These are phyloP conservation scores for Phaethon lepturus DNA, from an alignment of 2,113 vertebrate genomes.

Conservation along the genomic window DNA sequence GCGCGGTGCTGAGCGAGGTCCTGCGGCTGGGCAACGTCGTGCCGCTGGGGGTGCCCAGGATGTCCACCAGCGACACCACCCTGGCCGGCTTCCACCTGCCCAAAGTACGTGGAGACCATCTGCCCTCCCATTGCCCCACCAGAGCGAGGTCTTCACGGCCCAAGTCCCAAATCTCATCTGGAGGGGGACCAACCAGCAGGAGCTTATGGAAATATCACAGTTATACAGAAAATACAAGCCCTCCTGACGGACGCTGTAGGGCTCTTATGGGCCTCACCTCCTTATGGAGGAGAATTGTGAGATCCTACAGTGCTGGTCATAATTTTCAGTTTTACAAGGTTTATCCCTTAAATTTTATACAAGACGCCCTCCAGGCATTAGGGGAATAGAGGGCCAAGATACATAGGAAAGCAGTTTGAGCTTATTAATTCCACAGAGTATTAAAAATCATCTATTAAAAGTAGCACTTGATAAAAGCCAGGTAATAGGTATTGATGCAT, in stretches of 20 bases:
- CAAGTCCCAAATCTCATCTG: neutral
- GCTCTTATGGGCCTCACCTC: neutral
- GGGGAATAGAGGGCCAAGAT: neutral
- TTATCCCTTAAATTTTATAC: neutral
- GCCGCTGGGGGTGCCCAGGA: conserved; percentile 81
- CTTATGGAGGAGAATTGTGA: neutral
- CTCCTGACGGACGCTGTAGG: neutral
- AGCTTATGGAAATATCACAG: neutral
- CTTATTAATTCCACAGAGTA: neutral
- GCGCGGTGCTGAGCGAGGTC: conserved; percentile 86
- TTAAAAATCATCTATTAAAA: neutral
- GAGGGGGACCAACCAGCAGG: neutral
- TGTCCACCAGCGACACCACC: conserved; percentile 72
- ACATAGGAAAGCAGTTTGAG: neutral
- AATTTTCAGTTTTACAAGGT: neutral
- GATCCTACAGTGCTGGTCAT: neutral
- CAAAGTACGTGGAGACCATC: conserved; percentile 67
- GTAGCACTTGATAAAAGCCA: neutral
- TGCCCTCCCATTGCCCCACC: neutral
- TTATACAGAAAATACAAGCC: neutral
- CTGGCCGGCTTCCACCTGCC: conserved; percentile 82
- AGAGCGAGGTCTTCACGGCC: neutral
- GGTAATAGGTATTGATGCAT: neutral
- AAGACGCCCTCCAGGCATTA: fast-evolving
- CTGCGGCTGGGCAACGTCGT: conserved; percentile 84